A percentile compares a stretch with the other conserved stretches of the same genome.
phyloP scores from a whole-genome alignment of 2,888 invertebrate genomes.

The Dryomyza anilis region DNA sequence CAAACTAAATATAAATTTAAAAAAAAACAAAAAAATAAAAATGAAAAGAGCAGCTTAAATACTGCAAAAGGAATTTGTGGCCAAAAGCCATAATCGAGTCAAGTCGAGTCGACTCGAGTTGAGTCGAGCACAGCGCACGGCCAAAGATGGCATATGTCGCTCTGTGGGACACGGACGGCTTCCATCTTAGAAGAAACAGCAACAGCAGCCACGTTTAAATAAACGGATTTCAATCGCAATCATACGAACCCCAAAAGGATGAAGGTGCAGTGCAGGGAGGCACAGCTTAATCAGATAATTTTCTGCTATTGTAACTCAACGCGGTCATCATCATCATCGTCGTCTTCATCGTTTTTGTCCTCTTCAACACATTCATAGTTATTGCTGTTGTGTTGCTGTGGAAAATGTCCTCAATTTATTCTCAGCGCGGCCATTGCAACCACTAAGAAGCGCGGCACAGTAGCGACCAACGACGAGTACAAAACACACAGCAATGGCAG shows the following conservation, averaged over 20 bases:
- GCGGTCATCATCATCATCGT: slow-evolving; percentile 3
- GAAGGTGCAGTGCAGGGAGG: not conserved
- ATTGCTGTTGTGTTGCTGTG: not conserved
- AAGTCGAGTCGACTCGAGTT: not conserved
- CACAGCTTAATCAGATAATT: slow-evolving; percentile 44
- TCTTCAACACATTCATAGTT: not conserved
- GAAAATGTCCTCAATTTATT: slow-evolving; percentile 12
- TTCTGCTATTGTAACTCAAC: slow-evolving; percentile 22
- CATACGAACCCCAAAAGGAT: slow-evolving; percentile 2
- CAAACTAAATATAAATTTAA: not conserved
- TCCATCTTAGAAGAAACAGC: slow-evolving; percentile 11
- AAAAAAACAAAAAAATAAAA: not conserved
- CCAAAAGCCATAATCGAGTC: not conserved
- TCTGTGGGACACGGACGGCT: slow-evolving; percentile 37
- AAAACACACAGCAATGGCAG: slow-evolving; percentile 4
- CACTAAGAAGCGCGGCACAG: too few relatives aligned
- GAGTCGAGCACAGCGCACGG: not conserved
- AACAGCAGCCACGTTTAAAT: not conserved
- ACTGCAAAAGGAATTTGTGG: not conserved
- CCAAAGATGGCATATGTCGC: slow-evolving; percentile 39
- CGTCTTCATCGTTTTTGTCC: slow-evolving; percentile 1
- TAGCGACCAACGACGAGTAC: not conserved
- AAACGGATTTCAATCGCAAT: not conserved
- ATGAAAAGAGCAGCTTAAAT: not conserved
- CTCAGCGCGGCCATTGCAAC: not conserved